These are phyloP conservation scores for rabbit (Oryctolagus cuniculus) DNA, from an alignment of 2,113 vertebrate genomes.

Conservation along the genomic window DNA sequence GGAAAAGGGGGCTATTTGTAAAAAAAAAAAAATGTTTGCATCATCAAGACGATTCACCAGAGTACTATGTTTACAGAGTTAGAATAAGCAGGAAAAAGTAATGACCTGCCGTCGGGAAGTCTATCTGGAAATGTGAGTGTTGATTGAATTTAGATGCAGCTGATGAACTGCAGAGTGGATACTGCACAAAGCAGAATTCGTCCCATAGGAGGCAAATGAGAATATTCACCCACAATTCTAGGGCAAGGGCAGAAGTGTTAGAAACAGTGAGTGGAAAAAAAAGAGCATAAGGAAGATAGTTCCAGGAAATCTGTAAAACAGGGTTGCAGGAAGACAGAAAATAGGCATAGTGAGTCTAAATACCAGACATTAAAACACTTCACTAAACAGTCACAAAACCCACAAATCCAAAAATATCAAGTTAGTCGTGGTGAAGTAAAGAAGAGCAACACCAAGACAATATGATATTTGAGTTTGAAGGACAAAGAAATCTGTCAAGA, in stretches of 20 bases:
- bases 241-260: background rate
- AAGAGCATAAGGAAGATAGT: background rate
- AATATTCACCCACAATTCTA: background rate
- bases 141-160: background rate
- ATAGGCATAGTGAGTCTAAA: background rate
- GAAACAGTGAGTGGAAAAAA: background rate
- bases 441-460: background rate
- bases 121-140: background rate
- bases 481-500: background rate
- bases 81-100: background rate
- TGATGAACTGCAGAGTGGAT: background rate
- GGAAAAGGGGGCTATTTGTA: background rate
- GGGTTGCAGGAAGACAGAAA: background rate
- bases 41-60: background rate
- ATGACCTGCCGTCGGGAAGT: background rate
- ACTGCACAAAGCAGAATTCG: background rate
- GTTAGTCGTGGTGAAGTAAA: background rate
- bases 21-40: background rate
- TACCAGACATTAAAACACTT: background rate
- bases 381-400: background rate
- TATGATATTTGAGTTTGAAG: conserved; percentile 15
- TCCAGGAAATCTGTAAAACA: background rate
- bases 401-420: background rate
- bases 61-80: background rate
- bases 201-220: background rate